Base-by-base conservation (phyloP, 2,888 invertebrate species). In the Seira sanloemensis region DNA sequence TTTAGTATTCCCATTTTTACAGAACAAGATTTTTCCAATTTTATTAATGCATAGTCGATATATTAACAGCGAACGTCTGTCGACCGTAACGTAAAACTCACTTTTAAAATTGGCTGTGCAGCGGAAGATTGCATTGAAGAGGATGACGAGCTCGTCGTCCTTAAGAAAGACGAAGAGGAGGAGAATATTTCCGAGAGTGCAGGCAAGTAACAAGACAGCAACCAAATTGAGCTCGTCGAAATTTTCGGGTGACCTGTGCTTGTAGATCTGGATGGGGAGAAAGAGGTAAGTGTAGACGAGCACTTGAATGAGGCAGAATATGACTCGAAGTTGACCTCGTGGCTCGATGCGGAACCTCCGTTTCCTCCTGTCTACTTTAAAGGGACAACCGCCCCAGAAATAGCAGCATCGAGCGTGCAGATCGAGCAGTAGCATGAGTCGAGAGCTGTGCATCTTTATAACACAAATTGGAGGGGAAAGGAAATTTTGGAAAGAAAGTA, bases 201-300 rank as follows among this genome's bases (percentile, higher is more conserved):
- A 12, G n/a, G 62, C 1, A 2, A 73, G 23, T 0, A 4, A 25
- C n/a, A 73, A 12, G 24, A 73, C 62, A 5, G 58, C 73, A 5
- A 46, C 58, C 4, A 58, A 62, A 9, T 21, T 73, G 62, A 73
- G 58, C 54, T 73, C 73, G 7, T 54, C 73, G 26, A 73, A 73
- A 25, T 73, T 1, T 26, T 73, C 54, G 2, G 58, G 58, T 18
- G 9, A 24, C 24, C 58, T 9, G 24, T 58, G 19, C 24, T 73
- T 73, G 24, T 58, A 73, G 16, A 73, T 46, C 21, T 73, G 73
- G 1, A 16, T 0, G 19, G 73, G 73, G 9, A 73, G 62, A 18
- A 73, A 73, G 1, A 73, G 26, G 1, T 0, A 1, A 18, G n/a
- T 25, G 73, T 58, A 73, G 18, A 62, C 19, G 0, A 5, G 7